A percentile compares a stretch with the other conserved stretches of the same genome.
Conservation (phyloP, 2,113 vertebrate species). For the Rhombomys opimus region DNA sequence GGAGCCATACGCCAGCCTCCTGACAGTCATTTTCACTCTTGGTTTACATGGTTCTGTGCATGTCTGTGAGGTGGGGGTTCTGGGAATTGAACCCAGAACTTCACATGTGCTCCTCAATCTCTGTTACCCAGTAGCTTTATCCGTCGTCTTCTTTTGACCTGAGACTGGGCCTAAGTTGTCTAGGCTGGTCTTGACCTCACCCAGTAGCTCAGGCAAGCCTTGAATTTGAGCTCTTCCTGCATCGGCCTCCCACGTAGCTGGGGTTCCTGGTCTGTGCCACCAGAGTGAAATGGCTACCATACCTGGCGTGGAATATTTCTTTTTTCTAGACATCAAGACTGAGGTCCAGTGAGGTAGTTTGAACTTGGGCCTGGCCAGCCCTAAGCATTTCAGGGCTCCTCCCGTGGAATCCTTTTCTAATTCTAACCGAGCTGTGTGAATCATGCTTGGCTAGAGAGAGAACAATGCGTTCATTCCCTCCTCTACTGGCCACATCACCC, state of each 20-base stretch:
- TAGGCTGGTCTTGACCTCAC: not conserved
- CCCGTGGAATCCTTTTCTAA: not conserved
- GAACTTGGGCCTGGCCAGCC: not conserved
- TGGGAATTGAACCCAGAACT: not conserved
- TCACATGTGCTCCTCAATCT: not conserved
- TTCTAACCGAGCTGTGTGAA: not conserved
- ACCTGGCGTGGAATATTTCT: not conserved
- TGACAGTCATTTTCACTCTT: not conserved
- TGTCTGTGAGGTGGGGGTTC: not conserved
- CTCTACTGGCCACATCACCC: accelerated
- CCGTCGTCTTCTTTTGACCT: not conserved
- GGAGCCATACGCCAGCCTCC: not conserved
- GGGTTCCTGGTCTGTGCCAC: not conserved
- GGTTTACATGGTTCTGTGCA: not conserved
- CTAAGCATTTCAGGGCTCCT: not conserved
- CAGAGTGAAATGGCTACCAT: not conserved
- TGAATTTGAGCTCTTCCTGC: not conserved
- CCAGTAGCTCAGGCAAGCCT: not conserved
- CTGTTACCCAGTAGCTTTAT: not conserved
- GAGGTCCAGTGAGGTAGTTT: not conserved
- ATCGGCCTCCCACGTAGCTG: not conserved
- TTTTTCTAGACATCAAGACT: not conserved
- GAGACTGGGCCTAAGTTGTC: not conserved
- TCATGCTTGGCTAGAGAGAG: not conserved
- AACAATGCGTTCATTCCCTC: not conserved